Base-by-base conservation (phyloP, 1,140 invertebrate species). In the Ephestia elutella region DNA sequence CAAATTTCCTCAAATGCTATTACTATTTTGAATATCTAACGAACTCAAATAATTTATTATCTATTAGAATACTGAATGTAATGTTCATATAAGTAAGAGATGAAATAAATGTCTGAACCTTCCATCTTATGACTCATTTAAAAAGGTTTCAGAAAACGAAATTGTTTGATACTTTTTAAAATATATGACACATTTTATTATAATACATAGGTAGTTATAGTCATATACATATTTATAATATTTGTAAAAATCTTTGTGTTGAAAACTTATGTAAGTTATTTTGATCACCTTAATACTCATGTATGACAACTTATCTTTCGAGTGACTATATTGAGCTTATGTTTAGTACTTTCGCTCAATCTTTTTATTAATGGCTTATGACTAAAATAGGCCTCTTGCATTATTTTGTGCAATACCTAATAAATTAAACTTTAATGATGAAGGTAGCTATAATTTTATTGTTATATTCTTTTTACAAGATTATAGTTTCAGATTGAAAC, bases 131-230 rank as follows among this genome's bases (percentile, higher is more conserved):
- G 5, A 2, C 13, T 9, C 13, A 11, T 5, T 35, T 5, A 11
- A 13, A 44, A 44, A 59, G 66, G 65, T 71, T 70, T 73, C 63
- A 66, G 54, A 48, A 68, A 66, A 67, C 60, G 60, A 73, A 71
- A 68, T 64, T 15, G 58, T 70, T 66, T 65, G 49, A 53, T 65
- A 67, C 18, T n/a, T 49, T 65, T 55, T 19, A 30, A 17, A 57
- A 50, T 54, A 48, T 20, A 17, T 7, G 9, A 35, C n/a, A 25
- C n/a, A 21, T 25, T 25, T 20, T 20, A 8, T 25, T 21, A 25
- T 25, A 25, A 15, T 25, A 50, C 2, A 25, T 53, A 53, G 5
- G 11, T 61, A 58, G 53, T 35, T 5, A 49, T 62, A 66, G 60
- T 66, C 28, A 2, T 58, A 61, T 57, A 60, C 50, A n/a, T 57